Evolutionary conservation across 30 jellyfish, hydroid and myxozoan genomes (phyloP).

Genomic region (Pelagia noctiluca): DNA sequence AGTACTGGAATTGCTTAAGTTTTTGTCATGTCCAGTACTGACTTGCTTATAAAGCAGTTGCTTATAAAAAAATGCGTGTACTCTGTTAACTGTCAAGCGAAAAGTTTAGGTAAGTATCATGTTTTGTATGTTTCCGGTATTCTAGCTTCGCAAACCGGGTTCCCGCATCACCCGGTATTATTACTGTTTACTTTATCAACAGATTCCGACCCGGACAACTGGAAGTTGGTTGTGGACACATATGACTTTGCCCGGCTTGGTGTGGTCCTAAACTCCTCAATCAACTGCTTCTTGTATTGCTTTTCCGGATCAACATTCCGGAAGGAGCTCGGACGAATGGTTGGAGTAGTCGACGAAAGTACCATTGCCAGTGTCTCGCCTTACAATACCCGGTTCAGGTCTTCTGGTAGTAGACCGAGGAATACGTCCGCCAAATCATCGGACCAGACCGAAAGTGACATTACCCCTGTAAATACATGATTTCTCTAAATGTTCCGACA

Average conservation of each 20-base stretch:
- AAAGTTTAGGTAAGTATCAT: no score
- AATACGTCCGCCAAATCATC: not conserved
- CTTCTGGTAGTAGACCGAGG: not conserved
- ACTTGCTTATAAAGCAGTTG: no score
- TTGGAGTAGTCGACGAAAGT: slow-evolving; percentile 10
- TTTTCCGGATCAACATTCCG: slow-evolving; percentile 83
- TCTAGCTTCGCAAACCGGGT: no score
- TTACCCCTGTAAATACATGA: no score
- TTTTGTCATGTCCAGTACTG: no score
- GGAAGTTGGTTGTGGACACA: slow-evolving; percentile 60
- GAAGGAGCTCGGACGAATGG: slow-evolving; percentile 71
- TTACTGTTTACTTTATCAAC: not conserved
- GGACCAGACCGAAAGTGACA: no score
- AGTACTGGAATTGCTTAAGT: no score
- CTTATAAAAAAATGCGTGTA: no score
- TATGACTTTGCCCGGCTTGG: slow-evolving; percentile 83
- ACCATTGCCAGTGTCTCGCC: slow-evolving; percentile 37
- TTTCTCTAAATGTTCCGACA: no score
- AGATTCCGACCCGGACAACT: slow-evolving; percentile 27
- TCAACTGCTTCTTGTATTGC: slow-evolving; percentile 82
- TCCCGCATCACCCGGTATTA: no score
- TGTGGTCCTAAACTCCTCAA: slow-evolving; percentile 81
- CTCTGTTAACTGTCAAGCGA: no score
- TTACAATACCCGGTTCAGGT: slow-evolving; percentile 1
- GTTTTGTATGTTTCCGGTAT: no score